Evolutionary conservation across 2,797 vertebrate genomes (phyloP).

Genomic region (Periparus ater): DNA sequence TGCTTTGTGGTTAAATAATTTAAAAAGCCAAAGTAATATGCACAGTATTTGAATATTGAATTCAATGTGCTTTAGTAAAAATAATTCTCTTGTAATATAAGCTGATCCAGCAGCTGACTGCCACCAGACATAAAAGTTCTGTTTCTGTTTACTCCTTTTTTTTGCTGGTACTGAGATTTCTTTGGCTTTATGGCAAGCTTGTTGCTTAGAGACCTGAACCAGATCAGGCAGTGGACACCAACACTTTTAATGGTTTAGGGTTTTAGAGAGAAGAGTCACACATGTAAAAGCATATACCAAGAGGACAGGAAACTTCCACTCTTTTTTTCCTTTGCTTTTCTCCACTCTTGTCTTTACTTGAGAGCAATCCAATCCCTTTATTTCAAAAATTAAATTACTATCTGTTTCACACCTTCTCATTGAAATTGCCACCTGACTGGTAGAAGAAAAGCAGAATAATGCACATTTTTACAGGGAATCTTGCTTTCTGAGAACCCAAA

Average conservation of each 20-base stretch:
- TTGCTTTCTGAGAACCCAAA: background rate
- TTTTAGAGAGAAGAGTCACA: background rate
- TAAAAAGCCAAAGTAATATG: background rate
- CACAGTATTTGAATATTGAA: background rate
- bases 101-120: background rate
- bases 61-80: accelerated
- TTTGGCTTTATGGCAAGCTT: background rate
- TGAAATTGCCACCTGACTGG: background rate
- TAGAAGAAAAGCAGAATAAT: background rate
- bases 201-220: background rate
- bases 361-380: background rate
- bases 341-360: background rate
- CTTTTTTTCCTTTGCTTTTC: background rate
- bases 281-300: background rate
- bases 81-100: background rate
- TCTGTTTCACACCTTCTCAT: background rate
- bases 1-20: background rate
- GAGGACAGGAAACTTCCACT: background rate
- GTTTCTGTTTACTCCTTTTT: background rate
- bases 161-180: background rate
- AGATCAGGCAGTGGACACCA: background rate
- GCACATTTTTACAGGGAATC: background rate
- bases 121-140: background rate
- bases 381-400: background rate
- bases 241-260: background rate